Evolutionary conservation across 2,797 vertebrate genomes (phyloP), one percentile per base, ranked within the genome.

Genomic region (Protosalanx chinensis): DNA sequence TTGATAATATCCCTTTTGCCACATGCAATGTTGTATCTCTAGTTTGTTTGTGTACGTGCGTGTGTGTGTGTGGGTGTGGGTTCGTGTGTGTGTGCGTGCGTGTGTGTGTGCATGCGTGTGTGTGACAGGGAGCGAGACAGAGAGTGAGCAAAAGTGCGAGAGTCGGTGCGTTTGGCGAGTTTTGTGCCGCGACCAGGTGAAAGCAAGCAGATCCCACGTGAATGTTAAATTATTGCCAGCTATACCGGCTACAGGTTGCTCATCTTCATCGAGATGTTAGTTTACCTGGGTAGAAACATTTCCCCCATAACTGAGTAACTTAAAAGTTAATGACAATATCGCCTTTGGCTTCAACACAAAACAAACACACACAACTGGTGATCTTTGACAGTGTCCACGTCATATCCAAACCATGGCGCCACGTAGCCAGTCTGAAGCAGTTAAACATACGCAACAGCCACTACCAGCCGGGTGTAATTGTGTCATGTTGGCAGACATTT

Each of bases 1-100:
- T 10, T 12, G 7, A 12, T 41, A 41, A 41, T 41, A 41, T 41
- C 37, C 37, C 10, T 10, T 10, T 41, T 41, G 37, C 37, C 37
- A 86, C 85, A 85, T 82, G 87, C 89, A 91, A 91, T 72, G 79
- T 74, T 82, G 75, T 72, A 33, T 62, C 37, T 41, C 37, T 41
- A n/a, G n/a, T n/a, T n/a, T n/a, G n/a, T n/a, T n/a, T n/a, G n/a
- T n/a, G n/a, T n/a, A n/a, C n/a, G 32, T 23, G 56, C 7, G 20
- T 29, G 33, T n/a, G 13, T 59, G 33, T 12, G 56, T 23, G 57
- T 35, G 0, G 6, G 35, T 35, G 35, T 35, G 35, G 6, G 6
- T 35, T n/a, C n/a, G 3, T 35, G 35, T 33, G 33, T 33, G 33
- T 33, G 33, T 33, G 33, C 6, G 35, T 35, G 6, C 7, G 35